These are phyloP conservation scores for Odontamblyopus lacepedii DNA, from an alignment of 2,797 vertebrate species.

Conservation along the genomic window DNA sequence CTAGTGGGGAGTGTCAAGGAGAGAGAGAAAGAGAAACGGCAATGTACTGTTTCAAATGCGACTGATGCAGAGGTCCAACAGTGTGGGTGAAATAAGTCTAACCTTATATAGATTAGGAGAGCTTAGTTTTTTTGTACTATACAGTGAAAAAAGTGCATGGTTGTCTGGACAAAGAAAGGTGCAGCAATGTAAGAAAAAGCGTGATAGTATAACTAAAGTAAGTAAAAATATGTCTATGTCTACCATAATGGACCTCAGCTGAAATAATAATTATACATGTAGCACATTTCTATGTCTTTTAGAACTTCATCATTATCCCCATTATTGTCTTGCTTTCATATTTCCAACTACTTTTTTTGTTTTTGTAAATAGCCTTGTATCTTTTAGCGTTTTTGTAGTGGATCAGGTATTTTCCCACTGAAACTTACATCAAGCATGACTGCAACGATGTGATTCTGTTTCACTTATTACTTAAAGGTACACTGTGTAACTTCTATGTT, in stretches of 20 bases:
- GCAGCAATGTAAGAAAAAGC: background rate
- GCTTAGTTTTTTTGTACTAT: slow-evolving; percentile 19
- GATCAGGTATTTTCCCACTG: background rate
- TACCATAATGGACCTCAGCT: background rate
- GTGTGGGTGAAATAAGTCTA: slow-evolving; percentile 15
- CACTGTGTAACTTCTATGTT: no score
- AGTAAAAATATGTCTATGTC: background rate
- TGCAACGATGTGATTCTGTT: background rate
- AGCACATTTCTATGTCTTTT: background rate
- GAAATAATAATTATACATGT: background rate
- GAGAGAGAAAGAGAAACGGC: slow-evolving; percentile 36
- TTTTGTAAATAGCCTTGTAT: no score
- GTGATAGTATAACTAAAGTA: no score
- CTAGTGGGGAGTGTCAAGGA: slow-evolving; percentile 65
- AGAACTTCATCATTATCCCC: background rate
- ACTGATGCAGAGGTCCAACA: slow-evolving; percentile 39
- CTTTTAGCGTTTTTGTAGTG: background rate
- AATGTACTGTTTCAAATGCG: slow-evolving; percentile 43
- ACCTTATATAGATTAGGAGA: slow-evolving; percentile 18
- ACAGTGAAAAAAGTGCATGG: background rate
- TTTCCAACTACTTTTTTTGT: no score
- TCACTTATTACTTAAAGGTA: no score
- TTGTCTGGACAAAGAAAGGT: background rate
- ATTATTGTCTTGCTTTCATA: background rate
- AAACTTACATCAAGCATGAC: background rate